Evolutionary conservation across 2,888 invertebrate species (phyloP), one percentile per base, ranked within the genome.

Genomic region (Oasisia sp.): DNA sequence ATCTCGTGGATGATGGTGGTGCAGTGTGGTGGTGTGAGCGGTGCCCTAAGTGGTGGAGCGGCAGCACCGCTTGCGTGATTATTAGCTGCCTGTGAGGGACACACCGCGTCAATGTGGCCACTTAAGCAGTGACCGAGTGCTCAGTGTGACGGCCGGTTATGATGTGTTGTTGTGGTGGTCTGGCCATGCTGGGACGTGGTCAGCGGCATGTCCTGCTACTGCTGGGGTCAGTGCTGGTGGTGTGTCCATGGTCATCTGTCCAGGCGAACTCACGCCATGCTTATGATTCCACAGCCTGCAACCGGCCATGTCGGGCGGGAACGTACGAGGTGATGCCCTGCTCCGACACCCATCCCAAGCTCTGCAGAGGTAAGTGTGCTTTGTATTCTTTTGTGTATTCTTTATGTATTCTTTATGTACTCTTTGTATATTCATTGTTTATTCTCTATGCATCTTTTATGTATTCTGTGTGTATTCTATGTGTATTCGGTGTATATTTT

Each of bases 231-330:
- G 50, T 89, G 32, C 90, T 89, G 32, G 58, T 50, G 56, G 38
- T 45, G 90, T 92, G 38, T 91, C 89, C 9, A 0, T 74, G 74
- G 38, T 19, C 56, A 32, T 58, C 32, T 14, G 58, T 92, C 14
- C 32, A 58, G 32, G 50, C 89, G 56, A 50, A 93, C 91, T 89
- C 91, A 91, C 50, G 90, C 3, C 90, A 50, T 91, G 89, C 92
- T 91, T 93, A 92, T 93, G 92, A 93, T 92, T 92, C 92, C 44
- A 91, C 93, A 93, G 93, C 93, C 27, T 93, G 93, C 91, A 91
- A 89, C 56, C 91, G 90, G 12, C 93, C 93, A n/a, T 93, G 93
- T 89, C 92, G 56, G 32, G 92, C 92, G 38, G 93, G 93, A 89
- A 93, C 93, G 12, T 93, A 58, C 45, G 93, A 93, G 32, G 93